Percentiles rank a stretch among this genome's conserved stretches.
phyloP scores from a whole-genome alignment of 2,113 vertebrate species.

The human (Homo sapiens) region GRCh38 chr4:189036001-189036500 shows the following conservation, averaged over 20 bases:
- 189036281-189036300: no score
- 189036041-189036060: rapidly evolving
- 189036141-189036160: no score
- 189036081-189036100: background rate
- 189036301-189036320: background rate
- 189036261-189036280: no score
- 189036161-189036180: no score
- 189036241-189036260: no score
- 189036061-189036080: rapidly evolving
- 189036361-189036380: background rate
- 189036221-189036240: no score
- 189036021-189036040: background rate
- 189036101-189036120: no score
- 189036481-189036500: background rate
- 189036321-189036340: rapidly evolving
- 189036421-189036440: background rate
- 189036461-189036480: background rate
- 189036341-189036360: no score
- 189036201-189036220: no score
- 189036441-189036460: background rate
- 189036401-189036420: background rate
- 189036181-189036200: no score
- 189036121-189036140: no score
- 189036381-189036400: background rate
- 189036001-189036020: background rate